Base-by-base conservation (phyloP, 2,113 vertebrate species). In the Progne subis region DNA sequence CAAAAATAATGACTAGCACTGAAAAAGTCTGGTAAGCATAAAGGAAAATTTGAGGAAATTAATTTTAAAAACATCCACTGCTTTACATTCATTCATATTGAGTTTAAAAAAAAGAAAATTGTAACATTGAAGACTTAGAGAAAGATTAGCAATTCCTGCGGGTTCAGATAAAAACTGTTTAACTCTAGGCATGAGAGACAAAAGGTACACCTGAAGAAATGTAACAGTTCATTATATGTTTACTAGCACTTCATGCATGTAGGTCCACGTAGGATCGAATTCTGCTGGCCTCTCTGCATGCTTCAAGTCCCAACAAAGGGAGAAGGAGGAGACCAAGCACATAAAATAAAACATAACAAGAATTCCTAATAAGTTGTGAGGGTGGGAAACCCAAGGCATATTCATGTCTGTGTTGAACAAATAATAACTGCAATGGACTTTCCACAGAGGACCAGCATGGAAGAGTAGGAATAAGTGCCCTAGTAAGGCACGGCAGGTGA, bases 201-300 rank as follows among this genome's bases (percentile, higher is more conserved):
- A 83, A 74, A 74, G 49, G 53, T 18, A 64, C 6, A 68, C 20
- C 29, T 71, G 50, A 71, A 70, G 43, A 91, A 63, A 55, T 57
- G 12, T 2, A 71, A 10, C 14, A 32, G 25, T 28, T 19, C 14
- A 28, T 64, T 29, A 14, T 11, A 71, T 0, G 0, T 18, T 11
- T 19, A 6, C 9, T 46, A 79, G 29, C 1, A 1, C 44, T 86
- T 80, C 29, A 71, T 46, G 34, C 24, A 31, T 5, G 4, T 12
- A 52, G 24, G 50, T 44, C 5, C 28, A 34, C 4, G 2, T 5
- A 50, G 25, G 21, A 59, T 18, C 28, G 85, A 90, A 82, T 64
- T 56, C 39, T 44, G 5, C 41, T 79, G 53, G 29, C 14, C 16
- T n/a, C 92, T 47, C 50, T 44, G 20, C 21, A n/a, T 19, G 24